Conservation (phyloP, 1,140 invertebrate species). For the Drosophila navojoa region DNA sequence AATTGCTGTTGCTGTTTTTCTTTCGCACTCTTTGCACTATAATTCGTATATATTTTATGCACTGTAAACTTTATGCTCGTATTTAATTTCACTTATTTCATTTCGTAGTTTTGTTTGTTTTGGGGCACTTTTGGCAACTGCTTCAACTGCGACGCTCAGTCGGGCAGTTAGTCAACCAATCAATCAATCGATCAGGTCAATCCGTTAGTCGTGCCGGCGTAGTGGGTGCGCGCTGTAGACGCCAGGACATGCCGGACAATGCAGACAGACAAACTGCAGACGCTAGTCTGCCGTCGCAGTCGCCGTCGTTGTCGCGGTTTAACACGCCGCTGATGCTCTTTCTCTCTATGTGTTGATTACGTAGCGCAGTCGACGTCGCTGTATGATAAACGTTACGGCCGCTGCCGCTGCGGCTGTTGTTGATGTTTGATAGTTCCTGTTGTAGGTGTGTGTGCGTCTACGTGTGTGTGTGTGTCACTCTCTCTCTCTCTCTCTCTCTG, state of each 20-base stretch:
- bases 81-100: not conserved
- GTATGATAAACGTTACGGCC: conserved; percentile 21
- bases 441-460: conserved; percentile 26
- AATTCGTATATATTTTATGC: conserved; percentile 3
- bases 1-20: conserved; percentile 4
- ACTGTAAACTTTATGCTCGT: conserved; percentile 1
- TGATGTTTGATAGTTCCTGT: conserved; percentile 54
- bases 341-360: conserved; percentile 39
- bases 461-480: conserved; percentile 10
- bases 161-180: conserved; percentile 3
- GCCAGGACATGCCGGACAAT: conserved; percentile 38
- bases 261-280: conserved; percentile 33
- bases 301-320: conserved; percentile 1
- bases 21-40: conserved; percentile 8
- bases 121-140: conserved; percentile 18
- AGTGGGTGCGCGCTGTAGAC: not conserved
- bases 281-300: conserved; percentile 31
- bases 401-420: conserved; percentile 34
- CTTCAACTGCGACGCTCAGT: not conserved
- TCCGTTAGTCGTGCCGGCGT: conserved; percentile 1
- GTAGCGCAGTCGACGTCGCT: conserved; percentile 28
- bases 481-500: conserved; percentile 11
- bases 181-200: not conserved
- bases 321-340: conserved; percentile 20
- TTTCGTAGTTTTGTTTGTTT: not conserved